Base-by-base conservation (phyloP, 2,888 invertebrate species). In the Meghimatium bilineatum region DNA sequence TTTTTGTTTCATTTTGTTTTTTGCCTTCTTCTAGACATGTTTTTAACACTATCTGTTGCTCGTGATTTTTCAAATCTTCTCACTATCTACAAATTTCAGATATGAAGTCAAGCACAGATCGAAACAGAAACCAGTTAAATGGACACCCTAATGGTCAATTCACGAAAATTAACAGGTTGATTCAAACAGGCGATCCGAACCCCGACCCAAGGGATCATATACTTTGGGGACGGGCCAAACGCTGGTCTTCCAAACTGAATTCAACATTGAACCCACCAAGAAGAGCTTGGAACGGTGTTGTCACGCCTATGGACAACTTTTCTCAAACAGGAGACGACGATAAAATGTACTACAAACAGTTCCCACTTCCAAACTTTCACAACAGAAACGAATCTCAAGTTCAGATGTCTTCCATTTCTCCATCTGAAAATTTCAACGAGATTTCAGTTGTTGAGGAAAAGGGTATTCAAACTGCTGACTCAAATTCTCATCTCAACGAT, bases 151-250 rank as follows among this genome's bases (percentile, higher is more conserved):
- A 17, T 1, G 74, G 74, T 32, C 74, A 32, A 20, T 6, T 52
- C 20, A 3, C 20, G 3, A 74, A 49, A 74, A 32, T 23, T 1
- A 38, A 63, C 38, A 77, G 38, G 34, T n/a, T 77, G 14, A 38
- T 77, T 8, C 77, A 77, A 26, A 77, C 77, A 0, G 77, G 77
- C 10, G 38, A 77, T 17, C 77, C 77, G 14, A 60, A 77, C 26
- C 36, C n/a, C 1, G 36, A 34, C 8, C 77, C 77, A 32, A 63
- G 38, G 29, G 77, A 77, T n/a, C 34, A 63, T 26, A n/a, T 77
- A n/a, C 77, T 77, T 32, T 77, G 77, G 77, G 77, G 77, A 0
- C 26, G 63, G 1, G 17, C n/a, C 63, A 10, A 26, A n/a, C 60
- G 63, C 12, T 77, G 60, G 60, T 63, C 60, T 38, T 38, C 77